Conservation (phyloP, 2,797 vertebrate genomes). For the Sebastes jordani region DNA sequence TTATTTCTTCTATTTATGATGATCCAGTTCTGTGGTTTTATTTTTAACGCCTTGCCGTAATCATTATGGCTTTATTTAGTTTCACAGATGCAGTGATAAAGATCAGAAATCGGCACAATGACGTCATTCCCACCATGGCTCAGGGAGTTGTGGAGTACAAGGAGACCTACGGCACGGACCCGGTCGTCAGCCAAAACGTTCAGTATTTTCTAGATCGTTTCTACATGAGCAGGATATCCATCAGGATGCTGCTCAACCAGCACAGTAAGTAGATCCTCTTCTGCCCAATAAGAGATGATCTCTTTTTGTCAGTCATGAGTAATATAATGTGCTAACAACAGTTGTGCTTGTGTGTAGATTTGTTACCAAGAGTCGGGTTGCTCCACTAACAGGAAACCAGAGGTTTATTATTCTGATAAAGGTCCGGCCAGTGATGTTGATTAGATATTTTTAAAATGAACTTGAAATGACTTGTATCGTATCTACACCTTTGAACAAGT, state of each 20-base stretch:
- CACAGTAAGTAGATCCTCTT: slow-evolving; percentile 87
- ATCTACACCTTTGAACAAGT: background rate
- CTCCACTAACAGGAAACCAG: background rate
- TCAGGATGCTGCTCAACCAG: slow-evolving; percentile 98
- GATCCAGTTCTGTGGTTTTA: background rate
- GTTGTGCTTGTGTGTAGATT: background rate
- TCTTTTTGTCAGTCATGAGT: background rate
- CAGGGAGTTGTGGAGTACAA: slow-evolving; percentile 98
- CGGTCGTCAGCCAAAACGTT: slow-evolving; percentile 94
- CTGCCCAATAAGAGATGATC: fast-evolving
- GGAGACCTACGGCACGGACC: slow-evolving; percentile 93
- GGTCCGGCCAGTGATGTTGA: no score
- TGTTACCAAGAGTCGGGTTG: background rate
- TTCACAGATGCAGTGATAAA: slow-evolving; percentile 97
- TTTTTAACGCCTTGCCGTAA: fast-evolving
- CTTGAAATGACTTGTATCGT: background rate
- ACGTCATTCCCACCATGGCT: slow-evolving; percentile 98
- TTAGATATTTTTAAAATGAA: background rate
- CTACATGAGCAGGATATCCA: slow-evolving; percentile 99
- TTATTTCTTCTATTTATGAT: background rate
- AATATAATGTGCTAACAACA: background rate
- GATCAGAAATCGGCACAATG: slow-evolving; percentile 95
- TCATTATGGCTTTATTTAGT: slow-evolving; percentile 63
- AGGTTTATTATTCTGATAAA: no score
- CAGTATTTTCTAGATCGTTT: slow-evolving; percentile 99